These are phyloP conservation scores for Triplophysa bombifrons DNA, from an alignment of 2,797 vertebrate species.

Conservation along the genomic window DNA sequence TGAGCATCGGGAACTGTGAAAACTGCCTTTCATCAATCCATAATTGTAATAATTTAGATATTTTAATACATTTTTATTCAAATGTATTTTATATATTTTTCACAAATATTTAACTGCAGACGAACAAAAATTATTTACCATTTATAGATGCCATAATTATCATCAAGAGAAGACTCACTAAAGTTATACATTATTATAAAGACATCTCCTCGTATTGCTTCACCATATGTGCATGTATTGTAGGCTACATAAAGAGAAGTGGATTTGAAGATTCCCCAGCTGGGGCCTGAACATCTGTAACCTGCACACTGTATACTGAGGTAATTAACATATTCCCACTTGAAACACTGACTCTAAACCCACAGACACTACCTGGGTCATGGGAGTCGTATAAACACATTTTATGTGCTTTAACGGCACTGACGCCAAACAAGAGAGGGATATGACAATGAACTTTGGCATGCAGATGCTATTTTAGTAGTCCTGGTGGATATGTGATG, in stretches of 20 bases:
- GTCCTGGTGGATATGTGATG: not conserved
- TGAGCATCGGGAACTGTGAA: not conserved
- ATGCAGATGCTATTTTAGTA: conserved; percentile 36
- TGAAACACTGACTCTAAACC: conserved; percentile 37
- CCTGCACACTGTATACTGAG: conserved; percentile 39
- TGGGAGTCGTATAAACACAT: conserved; percentile 19
- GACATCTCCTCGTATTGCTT: conserved; percentile 16
- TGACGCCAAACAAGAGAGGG: not conserved
- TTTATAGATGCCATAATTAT: not conserved
- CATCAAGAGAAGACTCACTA: not conserved
- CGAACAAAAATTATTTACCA: not conserved
- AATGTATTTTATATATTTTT: no score
- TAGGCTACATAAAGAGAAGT: conserved; percentile 27
- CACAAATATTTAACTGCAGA: no score
- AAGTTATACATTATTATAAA: conserved; percentile 21
- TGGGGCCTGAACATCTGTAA: conserved; percentile 57
- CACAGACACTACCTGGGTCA: conserved; percentile 22
- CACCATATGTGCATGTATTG: conserved; percentile 21
- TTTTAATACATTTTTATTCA: no score
- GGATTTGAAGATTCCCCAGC: conserved; percentile 43
- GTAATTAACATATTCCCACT: conserved; percentile 52
- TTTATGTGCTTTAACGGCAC: conserved; percentile 25
- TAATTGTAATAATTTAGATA: no score
- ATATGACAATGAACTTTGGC: not conserved
- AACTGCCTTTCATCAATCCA: no score